These are phyloP conservation scores for Leiothrix lutea DNA, from an alignment of 2,113 vertebrate genomes.

Conservation along the genomic window DNA sequence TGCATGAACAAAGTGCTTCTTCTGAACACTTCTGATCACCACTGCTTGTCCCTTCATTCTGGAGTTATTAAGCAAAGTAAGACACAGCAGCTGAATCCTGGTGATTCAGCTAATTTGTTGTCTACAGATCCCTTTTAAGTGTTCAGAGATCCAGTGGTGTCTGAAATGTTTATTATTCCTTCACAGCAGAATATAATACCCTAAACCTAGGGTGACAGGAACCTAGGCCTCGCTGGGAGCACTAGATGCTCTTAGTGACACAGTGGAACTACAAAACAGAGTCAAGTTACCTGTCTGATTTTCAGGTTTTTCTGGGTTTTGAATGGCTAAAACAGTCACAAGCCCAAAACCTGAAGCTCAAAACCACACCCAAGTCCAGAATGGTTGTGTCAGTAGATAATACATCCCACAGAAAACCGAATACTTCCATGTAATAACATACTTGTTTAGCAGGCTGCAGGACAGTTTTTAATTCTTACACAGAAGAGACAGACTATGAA, in stretches of 20 bases:
- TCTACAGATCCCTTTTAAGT: neutral
- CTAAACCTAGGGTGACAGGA: neutral
- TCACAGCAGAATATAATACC: neutral
- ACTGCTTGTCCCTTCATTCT: neutral
- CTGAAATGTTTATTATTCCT: neutral
- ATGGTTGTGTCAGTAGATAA: neutral
- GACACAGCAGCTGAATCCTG: neutral
- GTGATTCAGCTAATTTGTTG: neutral
- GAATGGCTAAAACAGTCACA: neutral
- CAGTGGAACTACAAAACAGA: neutral
- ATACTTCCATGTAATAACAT: neutral
- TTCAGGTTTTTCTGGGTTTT: neutral
- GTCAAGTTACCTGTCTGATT: neutral
- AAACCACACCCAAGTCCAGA: neutral
- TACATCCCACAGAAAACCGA: neutral
- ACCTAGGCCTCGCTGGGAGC: neutral
- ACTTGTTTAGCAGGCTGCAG: neutral
- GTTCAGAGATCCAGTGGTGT: neutral
- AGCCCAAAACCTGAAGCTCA: neutral
- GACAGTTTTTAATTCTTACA: neutral
- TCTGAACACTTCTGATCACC: neutral
- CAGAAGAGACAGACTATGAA: neutral
- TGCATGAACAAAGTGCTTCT: neutral
- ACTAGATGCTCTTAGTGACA: neutral
- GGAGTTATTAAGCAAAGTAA: neutral